Percentiles rank a stretch among this genome's conserved stretches.
Conservation (phyloP, 2,888 invertebrate species). For the Autographa gamma region DNA sequence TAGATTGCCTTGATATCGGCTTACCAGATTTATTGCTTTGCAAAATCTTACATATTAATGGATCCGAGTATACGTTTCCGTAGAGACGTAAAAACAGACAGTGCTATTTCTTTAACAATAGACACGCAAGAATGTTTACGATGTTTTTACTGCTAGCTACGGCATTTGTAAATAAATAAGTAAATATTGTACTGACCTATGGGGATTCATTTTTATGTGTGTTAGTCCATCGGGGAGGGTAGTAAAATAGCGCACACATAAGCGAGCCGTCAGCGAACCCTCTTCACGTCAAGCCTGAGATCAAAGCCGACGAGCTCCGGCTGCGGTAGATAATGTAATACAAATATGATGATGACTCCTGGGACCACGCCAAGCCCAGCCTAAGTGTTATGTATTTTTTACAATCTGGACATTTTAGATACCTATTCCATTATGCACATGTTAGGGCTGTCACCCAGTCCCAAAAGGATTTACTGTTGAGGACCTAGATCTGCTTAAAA, state of each 20-base stretch:
- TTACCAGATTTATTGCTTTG: constrained; percentile 52
- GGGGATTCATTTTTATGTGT: constrained; percentile 33
- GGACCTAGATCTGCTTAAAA: neutral
- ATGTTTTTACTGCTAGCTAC: constrained; percentile 68
- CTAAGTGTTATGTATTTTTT: constrained; percentile 8
- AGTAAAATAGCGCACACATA: constrained; percentile 47
- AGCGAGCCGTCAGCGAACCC: constrained; percentile 30
- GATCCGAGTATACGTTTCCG: constrained; percentile 58
- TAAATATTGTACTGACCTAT: constrained; percentile 42
- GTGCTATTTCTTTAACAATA: constrained; percentile 67
- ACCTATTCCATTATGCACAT: neutral
- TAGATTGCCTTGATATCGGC: constrained; percentile 53
- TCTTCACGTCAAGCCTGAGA: constrained; percentile 34
- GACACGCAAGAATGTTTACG: constrained; percentile 73
- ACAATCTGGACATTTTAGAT: constrained; percentile 9
- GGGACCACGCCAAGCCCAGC: constrained; percentile 9
- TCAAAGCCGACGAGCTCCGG: constrained; percentile 40
- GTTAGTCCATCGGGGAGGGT: constrained; percentile 31
- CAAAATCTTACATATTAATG: constrained; percentile 55
- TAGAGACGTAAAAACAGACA: constrained; percentile 66
- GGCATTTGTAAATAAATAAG: constrained; percentile 69
- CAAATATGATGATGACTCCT: constrained; percentile 12
- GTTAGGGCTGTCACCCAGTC: neutral
- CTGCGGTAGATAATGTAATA: constrained; percentile 23
- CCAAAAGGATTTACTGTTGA: neutral